These are phyloP conservation scores for Ptychoptera contaminata DNA, from an alignment of 2,888 invertebrate genomes.

Conservation along the genomic window DNA sequence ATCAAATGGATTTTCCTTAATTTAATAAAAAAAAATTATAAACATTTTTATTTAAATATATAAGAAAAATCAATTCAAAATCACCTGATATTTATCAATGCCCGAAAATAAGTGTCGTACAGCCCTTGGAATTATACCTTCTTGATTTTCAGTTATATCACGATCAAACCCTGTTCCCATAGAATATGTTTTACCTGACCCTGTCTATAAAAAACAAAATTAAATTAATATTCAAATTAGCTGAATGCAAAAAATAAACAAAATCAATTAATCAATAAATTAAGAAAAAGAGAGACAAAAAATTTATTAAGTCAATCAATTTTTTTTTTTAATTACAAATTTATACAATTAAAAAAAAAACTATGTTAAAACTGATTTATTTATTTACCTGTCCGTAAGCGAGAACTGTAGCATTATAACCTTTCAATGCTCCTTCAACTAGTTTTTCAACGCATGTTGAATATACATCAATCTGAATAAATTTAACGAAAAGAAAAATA, in stretches of 20 bases:
- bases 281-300: neutral
- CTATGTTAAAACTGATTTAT: neutral
- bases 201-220: slow-evolving; percentile 47
- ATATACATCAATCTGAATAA: slow-evolving; percentile 45
- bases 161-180: slow-evolving; percentile 97
- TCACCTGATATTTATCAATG: slow-evolving; percentile 43
- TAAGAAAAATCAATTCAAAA: slow-evolving; percentile 27
- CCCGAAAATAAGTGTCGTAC: slow-evolving; percentile 82
- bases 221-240: slow-evolving; percentile 7
- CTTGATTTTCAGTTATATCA: slow-evolving; percentile 36
- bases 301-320: too few species aligned
- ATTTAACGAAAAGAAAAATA: neutral
- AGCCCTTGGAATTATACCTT: slow-evolving; percentile 91
- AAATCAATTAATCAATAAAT: slow-evolving; percentile 2
- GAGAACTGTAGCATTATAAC: slow-evolving; percentile 94
- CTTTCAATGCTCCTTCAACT: slow-evolving; percentile 84
- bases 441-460: slow-evolving; percentile 67
- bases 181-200: slow-evolving; percentile 95
- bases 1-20: slow-evolving; percentile 10
- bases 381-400: slow-evolving; percentile 79
- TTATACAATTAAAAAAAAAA: too few species aligned
- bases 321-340: too few species aligned
- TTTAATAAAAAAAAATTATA: too few species aligned
- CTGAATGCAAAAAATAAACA: slow-evolving; percentile 1
- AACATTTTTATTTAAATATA: too few species aligned